Percentiles rank a stretch among this genome's conserved stretches.
These are phyloP conservation scores for Pseudomyrmex sp. DNA, from an alignment of 1,140 invertebrate genomes.

Conservation along the genomic window DNA sequence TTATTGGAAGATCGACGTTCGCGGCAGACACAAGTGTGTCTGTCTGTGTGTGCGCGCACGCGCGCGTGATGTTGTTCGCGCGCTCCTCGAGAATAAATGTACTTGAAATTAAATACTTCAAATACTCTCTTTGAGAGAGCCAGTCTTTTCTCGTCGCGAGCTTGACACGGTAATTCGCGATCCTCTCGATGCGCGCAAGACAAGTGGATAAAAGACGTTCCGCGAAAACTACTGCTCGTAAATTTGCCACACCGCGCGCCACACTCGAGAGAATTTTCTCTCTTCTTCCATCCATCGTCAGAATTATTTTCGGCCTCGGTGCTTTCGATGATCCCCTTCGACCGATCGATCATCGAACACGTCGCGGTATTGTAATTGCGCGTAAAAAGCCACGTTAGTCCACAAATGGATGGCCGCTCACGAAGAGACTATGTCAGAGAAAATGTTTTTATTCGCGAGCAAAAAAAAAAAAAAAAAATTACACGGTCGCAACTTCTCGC, in stretches of 20 bases:
- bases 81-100: too few relatives aligned
- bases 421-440: not conserved
- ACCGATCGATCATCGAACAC: conserved; percentile 41
- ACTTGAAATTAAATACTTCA: not conserved
- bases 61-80: too few relatives aligned
- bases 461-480: not conserved
- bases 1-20: too few relatives aligned
- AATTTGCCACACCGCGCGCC: conserved; percentile 41
- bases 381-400: conserved; percentile 26
- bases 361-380: conserved; percentile 45
- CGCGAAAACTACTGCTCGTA: conserved; percentile 44
- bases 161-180: conserved; percentile 38
- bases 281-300: not conserved
- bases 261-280: conserved; percentile 4
- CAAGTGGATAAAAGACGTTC: conserved; percentile 37
- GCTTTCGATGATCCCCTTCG: conserved; percentile 35
- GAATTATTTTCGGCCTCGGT: conserved; percentile 43
- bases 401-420: not conserved
- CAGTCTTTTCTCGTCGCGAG: not conserved
- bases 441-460: not conserved
- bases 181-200: conserved; percentile 1
- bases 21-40: too few relatives aligned
- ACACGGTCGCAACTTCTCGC: not conserved
- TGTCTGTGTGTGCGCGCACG: too few relatives aligned
- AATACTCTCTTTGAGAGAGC: conserved; percentile 4